Conservation (phyloP, 2,113 vertebrate species). For the Arvicanthis niloticus region DNA sequence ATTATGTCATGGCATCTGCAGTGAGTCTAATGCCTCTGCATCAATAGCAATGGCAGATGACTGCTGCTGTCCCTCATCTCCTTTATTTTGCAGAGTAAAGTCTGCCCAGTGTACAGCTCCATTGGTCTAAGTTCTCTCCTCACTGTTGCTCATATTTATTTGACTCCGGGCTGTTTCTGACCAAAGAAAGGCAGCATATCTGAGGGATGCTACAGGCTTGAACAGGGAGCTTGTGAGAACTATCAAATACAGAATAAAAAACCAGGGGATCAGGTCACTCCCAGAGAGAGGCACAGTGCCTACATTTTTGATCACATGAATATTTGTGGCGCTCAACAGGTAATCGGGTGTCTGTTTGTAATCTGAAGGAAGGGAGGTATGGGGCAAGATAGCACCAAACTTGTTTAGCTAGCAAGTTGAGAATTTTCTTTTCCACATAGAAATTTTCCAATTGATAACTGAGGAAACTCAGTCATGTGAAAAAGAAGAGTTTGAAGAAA, state of each 20-base stretch:
- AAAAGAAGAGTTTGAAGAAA: slow-evolving; percentile 16
- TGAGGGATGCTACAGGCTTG: not conserved
- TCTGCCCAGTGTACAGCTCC: not conserved
- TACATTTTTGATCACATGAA: not conserved
- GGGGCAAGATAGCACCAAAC: not conserved
- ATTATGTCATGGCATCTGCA: not conserved
- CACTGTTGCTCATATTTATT: not conserved
- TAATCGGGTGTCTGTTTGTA: not conserved
- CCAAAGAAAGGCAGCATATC: not conserved
- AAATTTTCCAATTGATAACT: slow-evolving; percentile 26
- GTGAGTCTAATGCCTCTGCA: not conserved
- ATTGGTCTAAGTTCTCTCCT: not conserved
- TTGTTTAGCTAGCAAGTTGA: not conserved
- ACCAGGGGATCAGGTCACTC: not conserved
- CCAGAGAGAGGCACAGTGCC: not conserved
- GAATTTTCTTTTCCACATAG: not conserved
- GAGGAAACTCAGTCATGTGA: slow-evolving; percentile 22
- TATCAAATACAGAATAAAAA: not conserved
- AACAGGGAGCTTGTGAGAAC: not conserved
- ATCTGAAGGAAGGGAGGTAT: not conserved
- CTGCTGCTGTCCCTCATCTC: too few relatives aligned
- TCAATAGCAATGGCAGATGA: fast-evolving
- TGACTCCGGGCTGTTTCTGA: not conserved
- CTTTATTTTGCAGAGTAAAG: not conserved
- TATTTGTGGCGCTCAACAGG: not conserved